Base-by-base conservation (phyloP, 2,888 invertebrate genomes). In the Camponotus fellah region DNA sequence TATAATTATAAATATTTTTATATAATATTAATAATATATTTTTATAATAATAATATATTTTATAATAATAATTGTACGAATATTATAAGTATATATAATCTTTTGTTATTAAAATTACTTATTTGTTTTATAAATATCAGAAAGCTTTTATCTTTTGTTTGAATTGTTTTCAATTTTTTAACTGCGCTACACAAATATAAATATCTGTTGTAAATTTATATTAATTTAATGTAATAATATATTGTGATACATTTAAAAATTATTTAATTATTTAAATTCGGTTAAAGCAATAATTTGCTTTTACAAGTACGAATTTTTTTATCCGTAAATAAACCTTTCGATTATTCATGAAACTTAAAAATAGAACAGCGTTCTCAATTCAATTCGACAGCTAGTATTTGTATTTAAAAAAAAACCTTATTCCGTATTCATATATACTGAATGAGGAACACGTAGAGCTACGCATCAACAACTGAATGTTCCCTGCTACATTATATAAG, bases 381-480 rank as follows among this genome's bases (percentile, higher is more conserved):
- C 17, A 43, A 75, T 75, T 62, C 0, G 34, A 34, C 14, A 49
- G 34, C 34, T 34, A 26, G 0, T 64, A 62, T 43, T 62, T 9
- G 12, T 4, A 4, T 65, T 34, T 34, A 12, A 64, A 64, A 34
- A 14, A 5, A 46, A 21, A 49, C n/a, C 10, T 14, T 64, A 49
- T 26, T 26, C 26, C 46, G 21, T 32, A n/a, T 60, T 17, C 14
- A 10, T 34, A 49, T 69, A 17, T 82, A 75, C 68, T 64, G 65
- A 46, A 84, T 65, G 43, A 34, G 37, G 53, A 49, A 62, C 65
- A 65, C 53, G 66, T 80, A 60, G 26, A 26, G 26, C 6, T 14
- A 74, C 58, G 21, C 46, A 26, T 75, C 49, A 76, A 26, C 75
- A 46, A 74, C 40, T 62, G 76, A 76, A 76, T 62, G 62, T 71